These are phyloP conservation scores for Platycercus adscitus DNA, from an alignment of 2,113 vertebrate species.

Conservation along the genomic window DNA sequence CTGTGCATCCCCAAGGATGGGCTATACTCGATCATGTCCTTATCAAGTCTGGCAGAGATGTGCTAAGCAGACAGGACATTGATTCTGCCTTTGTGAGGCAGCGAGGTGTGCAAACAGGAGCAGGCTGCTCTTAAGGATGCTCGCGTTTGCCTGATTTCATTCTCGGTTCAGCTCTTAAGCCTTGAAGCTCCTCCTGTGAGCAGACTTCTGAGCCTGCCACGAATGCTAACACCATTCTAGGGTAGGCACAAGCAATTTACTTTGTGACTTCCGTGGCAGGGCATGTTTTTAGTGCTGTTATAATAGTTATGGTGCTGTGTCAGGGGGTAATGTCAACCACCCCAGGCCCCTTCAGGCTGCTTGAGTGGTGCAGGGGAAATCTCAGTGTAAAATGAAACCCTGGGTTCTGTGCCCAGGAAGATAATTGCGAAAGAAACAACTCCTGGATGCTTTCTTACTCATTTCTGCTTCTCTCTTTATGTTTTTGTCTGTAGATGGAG, in stretches of 20 bases:
- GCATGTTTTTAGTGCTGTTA: background rate
- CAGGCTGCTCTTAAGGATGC: background rate
- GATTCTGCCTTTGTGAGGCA: background rate
- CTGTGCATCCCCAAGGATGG: background rate
- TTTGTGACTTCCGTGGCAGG: background rate
- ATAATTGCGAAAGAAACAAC: background rate
- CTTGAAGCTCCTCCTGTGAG: background rate
- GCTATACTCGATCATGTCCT: accelerated
- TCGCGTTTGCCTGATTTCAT: background rate
- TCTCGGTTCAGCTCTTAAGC: background rate
- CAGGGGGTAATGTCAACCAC: background rate
- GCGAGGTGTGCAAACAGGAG: accelerated
- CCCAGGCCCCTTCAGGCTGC: background rate
- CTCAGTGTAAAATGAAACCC: background rate
- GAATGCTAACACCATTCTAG: accelerated
- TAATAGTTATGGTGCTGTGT: background rate
- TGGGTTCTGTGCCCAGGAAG: background rate
- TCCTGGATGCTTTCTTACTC: background rate
- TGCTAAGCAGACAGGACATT: background rate
- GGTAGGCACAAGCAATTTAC: background rate
- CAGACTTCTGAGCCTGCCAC: background rate
- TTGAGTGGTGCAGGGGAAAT: background rate
- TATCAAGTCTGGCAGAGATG: background rate
- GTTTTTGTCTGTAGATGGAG: background rate
- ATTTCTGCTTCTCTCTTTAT: background rate